Percentiles rank a stretch among this genome's conserved stretches.
These are phyloP conservation scores for Corythucha ciliata DNA, from an alignment of 2,888 invertebrate genomes.

Conservation along the genomic window DNA sequence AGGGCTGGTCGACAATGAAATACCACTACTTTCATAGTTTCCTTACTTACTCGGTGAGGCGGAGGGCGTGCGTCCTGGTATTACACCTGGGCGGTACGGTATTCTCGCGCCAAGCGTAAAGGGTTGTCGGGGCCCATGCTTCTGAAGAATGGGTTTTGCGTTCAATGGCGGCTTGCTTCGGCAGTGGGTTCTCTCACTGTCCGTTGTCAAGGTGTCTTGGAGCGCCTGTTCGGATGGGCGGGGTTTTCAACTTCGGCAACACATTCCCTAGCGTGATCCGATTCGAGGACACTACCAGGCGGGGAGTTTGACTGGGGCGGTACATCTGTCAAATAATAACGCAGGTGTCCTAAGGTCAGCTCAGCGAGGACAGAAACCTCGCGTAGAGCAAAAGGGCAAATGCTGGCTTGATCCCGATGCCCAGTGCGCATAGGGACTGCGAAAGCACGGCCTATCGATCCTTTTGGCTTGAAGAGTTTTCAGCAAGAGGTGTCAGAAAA, in stretches of 20 bases:
- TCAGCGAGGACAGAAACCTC: conserved; percentile 60
- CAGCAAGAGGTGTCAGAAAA: conserved; percentile 61
- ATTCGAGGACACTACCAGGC: conserved; percentile 52
- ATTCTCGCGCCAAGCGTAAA: too few relatives aligned
- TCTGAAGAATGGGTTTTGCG: too few relatives aligned
- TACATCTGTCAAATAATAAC: conserved; percentile 58
- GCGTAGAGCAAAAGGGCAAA: conserved; percentile 61
- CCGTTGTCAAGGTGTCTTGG: too few relatives aligned
- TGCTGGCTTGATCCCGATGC: conserved; percentile 57
- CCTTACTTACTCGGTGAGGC: conserved; percentile 48
- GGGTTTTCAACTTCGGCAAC: too few relatives aligned
- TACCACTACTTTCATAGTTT: conserved; percentile 49
- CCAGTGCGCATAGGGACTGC: conserved; percentile 50
- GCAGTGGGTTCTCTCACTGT: too few relatives aligned
- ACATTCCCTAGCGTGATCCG: too few relatives aligned
- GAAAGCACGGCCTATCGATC: conserved; percentile 60
- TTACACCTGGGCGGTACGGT: too few relatives aligned
- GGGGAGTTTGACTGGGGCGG: conserved; percentile 59
- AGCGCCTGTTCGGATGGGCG: too few relatives aligned
- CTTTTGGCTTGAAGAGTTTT: conserved; percentile 48
- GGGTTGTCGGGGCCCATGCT: too few relatives aligned
- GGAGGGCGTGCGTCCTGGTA: conserved; percentile 42
- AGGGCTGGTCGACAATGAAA: conserved; percentile 39
- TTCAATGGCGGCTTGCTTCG: too few relatives aligned
- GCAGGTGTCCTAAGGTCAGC: conserved; percentile 55